phyloP scores from a whole-genome alignment of 2,113 vertebrate species.

The Sturnus vulgaris region DNA sequence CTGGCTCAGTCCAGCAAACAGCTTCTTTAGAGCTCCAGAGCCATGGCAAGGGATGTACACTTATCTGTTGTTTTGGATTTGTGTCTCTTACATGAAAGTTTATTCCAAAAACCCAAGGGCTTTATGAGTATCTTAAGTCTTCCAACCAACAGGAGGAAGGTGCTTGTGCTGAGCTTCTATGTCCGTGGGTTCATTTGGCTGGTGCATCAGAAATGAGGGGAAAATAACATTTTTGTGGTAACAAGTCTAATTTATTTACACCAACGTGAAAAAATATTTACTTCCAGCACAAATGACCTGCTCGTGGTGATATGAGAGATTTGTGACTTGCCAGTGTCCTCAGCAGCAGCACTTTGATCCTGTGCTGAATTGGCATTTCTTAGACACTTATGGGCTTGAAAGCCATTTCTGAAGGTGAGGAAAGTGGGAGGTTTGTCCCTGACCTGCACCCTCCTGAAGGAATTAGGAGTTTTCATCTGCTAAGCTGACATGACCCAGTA shows the following conservation, averaged over 20 bases:
- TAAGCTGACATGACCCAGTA: not conserved
- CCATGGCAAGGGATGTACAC: not conserved
- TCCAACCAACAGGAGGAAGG: not conserved
- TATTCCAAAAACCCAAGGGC: not conserved
- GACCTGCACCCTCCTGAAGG: not conserved
- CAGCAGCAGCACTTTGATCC: not conserved
- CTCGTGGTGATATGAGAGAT: rapidly evolving
- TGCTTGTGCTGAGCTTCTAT: not conserved
- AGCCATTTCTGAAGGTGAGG: not conserved
- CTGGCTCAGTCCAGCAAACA: not conserved
- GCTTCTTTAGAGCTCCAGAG: not conserved
- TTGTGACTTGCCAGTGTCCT: not conserved
- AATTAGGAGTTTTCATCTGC: not conserved
- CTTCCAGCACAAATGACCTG: not conserved
- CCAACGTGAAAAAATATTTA: not conserved
- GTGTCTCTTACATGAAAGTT: not conserved
- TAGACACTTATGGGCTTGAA: not conserved
- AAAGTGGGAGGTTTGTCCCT: not conserved
- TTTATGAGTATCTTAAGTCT: not conserved
- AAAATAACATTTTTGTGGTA: not conserved
- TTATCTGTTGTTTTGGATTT: not conserved
- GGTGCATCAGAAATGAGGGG: rapidly evolving
- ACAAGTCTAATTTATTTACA: not conserved
- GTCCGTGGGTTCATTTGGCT: not conserved
- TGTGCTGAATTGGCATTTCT: not conserved